Evolutionary conservation across 2,888 invertebrate genomes (phyloP).

Genomic region (Leucophenga montana): DNA sequence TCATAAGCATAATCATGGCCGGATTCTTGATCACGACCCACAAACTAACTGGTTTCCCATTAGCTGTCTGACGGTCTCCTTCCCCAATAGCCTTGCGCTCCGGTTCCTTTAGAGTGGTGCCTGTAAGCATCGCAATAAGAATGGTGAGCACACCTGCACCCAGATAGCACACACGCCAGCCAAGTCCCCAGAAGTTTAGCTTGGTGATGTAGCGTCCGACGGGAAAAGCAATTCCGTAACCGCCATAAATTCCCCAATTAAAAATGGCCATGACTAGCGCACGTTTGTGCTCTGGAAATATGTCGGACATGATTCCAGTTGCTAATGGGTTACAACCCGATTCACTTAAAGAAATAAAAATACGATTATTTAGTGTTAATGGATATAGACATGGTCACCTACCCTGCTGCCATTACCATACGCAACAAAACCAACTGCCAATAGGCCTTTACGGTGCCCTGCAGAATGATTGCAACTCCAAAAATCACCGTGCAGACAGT

Average conservation of each 20-base stretch:
- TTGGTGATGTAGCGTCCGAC: constrained; percentile 89
- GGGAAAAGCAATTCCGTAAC: constrained; percentile 93
- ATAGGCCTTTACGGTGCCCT: constrained; percentile 87
- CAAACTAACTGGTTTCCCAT: constrained; percentile 77
- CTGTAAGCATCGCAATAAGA: constrained; percentile 81
- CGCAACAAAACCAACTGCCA: constrained; percentile 92
- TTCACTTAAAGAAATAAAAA: constrained; percentile 77
- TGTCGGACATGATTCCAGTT: constrained; percentile 87
- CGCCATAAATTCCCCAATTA: constrained; percentile 97
- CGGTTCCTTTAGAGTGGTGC: constrained; percentile 85
- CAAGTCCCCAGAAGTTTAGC: constrained; percentile 83
- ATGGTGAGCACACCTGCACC: constrained; percentile 85
- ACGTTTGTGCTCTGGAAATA: constrained; percentile 86
- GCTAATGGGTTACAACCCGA: constrained; percentile 91
- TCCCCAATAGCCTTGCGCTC: constrained; percentile 84
- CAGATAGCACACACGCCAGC: constrained; percentile 89
- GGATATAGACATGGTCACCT: constrained; percentile 55
- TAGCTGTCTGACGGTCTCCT: constrained; percentile 73
- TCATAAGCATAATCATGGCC: constrained; percentile 83
- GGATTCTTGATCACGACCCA: constrained; percentile 87
- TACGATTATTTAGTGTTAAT: not conserved
- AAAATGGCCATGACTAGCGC: constrained; percentile 93
- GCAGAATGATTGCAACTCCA: constrained; percentile 87
- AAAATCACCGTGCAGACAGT: constrained; percentile 86
- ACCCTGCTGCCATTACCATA: constrained; percentile 90